Conservation (phyloP, 2,113 vertebrate species). For the Colinus virginianus region DNA sequence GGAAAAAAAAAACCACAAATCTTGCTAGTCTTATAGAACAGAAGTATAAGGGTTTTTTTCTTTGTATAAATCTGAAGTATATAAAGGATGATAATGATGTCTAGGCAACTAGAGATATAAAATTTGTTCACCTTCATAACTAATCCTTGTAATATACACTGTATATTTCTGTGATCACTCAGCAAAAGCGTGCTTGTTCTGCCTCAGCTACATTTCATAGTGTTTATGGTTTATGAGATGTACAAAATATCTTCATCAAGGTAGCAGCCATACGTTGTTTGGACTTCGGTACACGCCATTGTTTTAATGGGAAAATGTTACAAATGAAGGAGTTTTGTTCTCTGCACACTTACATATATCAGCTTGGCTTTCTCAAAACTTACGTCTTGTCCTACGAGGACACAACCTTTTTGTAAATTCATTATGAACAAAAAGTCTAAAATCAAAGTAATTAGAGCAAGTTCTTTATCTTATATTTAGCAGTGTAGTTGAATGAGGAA, state of each 20-base stretch:
- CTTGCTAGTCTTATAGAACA: not conserved
- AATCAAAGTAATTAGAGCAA: not conserved
- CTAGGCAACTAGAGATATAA: slow-evolving; percentile 55
- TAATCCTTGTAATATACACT: slow-evolving; percentile 2
- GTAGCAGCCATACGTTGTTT: slow-evolving; percentile 58
- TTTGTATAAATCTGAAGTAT: not conserved
- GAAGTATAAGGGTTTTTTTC: not conserved
- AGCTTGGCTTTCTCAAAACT: slow-evolving; percentile 38
- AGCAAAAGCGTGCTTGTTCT: slow-evolving; percentile 54
- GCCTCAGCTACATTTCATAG: not conserved
- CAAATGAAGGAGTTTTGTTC: slow-evolving; percentile 59
- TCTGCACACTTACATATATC: slow-evolving; percentile 30
- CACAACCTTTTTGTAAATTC: slow-evolving; percentile 47
- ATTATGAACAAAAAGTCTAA: slow-evolving; percentile 2
- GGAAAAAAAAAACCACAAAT: not conserved
- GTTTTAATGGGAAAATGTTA: slow-evolving; percentile 72
- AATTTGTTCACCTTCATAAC: slow-evolving; percentile 64
- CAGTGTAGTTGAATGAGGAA: not conserved
- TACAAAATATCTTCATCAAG: slow-evolving; percentile 74
- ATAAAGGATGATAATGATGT: not conserved
- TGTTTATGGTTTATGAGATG: slow-evolving; percentile 75
- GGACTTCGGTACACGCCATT: slow-evolving; percentile 42
- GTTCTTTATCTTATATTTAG: not conserved
- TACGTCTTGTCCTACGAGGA: slow-evolving; percentile 51
- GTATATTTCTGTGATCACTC: slow-evolving; percentile 19